Evolutionary conservation across 1,140 invertebrate species (phyloP), one percentile per base, ranked within the genome.

Genomic region (Tetramorium simillimum): DNA sequence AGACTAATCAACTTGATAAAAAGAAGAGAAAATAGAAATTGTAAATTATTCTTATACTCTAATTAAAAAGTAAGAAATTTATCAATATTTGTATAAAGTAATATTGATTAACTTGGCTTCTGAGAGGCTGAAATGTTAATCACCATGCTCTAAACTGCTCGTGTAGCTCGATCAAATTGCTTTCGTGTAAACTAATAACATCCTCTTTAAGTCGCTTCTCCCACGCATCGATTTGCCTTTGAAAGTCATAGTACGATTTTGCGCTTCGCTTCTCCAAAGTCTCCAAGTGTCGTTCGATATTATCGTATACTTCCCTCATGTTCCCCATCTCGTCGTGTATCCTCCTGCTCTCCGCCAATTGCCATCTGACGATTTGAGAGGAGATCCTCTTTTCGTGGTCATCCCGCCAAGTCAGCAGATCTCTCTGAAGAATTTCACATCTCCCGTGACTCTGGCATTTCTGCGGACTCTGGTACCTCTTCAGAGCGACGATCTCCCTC

Each of bases 181-280:
- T 90, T 80, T 91, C 87, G 28, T 88, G 85, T 67, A 86, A 70
- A 63, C 60, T 87, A n/a, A 80, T 78, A 16, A 92, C 70, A 24
- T 92, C 67, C 4, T 90, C 85, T 67, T 78, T 82, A 10, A 89
- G 40, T 33, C 75, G 73, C 76, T 86, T 80, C 69, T 91, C 89
- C 88, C 89, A 91, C 70, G 84, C 62, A 62, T 88, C 87, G 67
- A 93, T 92, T 46, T 89, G 89, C 63, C 91, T 84, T 56, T 88
- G 90, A 89, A 93, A 92, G 49, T 78, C 89, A 33, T 37, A 85
- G 56, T 86, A 89, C 49, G 88, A 88, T 43, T 88, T 91, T 67
- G 87, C 86, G 86, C 87, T 91, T 76, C 81, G 73, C 51, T 51
- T 88, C 80, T 84, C 87, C 62, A 91, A 87, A 88, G 85, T 86